A percentile compares a stretch with the other conserved stretches of the same genome.
These are phyloP conservation scores for Dicrurus megarhynchus DNA, from an alignment of 2,113 vertebrate genomes.

Conservation along the genomic window DNA sequence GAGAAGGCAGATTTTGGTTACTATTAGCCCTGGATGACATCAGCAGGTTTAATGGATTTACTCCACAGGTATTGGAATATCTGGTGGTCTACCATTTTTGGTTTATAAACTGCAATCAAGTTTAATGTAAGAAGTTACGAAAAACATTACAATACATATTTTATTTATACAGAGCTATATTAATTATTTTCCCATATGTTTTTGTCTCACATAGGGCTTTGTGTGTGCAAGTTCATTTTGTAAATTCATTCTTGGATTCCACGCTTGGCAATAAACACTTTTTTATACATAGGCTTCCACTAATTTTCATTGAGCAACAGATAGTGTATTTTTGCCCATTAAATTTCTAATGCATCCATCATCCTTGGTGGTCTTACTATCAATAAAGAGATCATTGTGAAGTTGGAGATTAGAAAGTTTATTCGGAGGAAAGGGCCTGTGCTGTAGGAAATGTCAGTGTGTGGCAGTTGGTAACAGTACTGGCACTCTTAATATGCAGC, in stretches of 20 bases:
- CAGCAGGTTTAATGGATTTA: background rate
- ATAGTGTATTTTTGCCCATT: accelerated
- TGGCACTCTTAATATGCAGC: background rate
- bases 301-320: background rate
- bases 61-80: background rate
- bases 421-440: background rate
- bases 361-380: background rate
- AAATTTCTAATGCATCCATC: background rate
- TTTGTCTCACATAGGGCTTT: background rate
- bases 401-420: background rate
- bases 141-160: background rate
- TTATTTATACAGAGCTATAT: background rate
- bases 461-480: background rate
- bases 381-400: background rate
- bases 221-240: background rate
- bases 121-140: background rate
- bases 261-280: background rate
- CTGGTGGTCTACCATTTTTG: background rate
- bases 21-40: background rate
- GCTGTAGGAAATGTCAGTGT: too few relatives aligned
- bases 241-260: background rate
- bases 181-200: background rate
- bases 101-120: background rate
- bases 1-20: background rate
- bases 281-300: background rate